These are phyloP conservation scores for Callitettix versicolor DNA, from an alignment of 1,140 invertebrate genomes.

Conservation along the genomic window DNA sequence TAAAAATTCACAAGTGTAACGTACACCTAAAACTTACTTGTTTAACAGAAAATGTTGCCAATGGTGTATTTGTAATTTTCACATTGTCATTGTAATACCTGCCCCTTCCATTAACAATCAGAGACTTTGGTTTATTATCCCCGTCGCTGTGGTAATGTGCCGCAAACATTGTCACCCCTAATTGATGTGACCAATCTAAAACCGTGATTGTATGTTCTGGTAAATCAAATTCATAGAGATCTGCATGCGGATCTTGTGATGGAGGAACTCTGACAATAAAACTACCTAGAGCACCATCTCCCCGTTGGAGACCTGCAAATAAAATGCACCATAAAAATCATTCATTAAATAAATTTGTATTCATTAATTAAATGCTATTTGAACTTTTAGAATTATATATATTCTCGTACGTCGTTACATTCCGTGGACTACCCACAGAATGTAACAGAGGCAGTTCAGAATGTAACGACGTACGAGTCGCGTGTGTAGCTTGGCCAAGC, in stretches of 20 bases:
- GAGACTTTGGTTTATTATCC: conserved; percentile 63
- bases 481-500: too few species aligned
- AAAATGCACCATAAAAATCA: too few species aligned
- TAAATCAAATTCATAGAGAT: conserved; percentile 57
- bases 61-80: conserved; percentile 35
- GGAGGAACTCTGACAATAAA: conserved; percentile 54
- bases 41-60: conserved; percentile 45
- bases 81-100: conserved; percentile 36
- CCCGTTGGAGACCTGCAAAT: conserved; percentile 56
- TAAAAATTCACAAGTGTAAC: too few species aligned
- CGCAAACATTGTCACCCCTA: conserved; percentile 57
- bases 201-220: conserved; percentile 59
- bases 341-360: too few species aligned
- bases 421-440: too few species aligned
- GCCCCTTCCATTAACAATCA: conserved; percentile 69
- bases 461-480: too few species aligned
- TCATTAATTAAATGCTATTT: too few species aligned
- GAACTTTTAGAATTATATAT: too few species aligned
- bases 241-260: conserved; percentile 42
- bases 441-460: too few species aligned
- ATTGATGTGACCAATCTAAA: conserved; percentile 66
- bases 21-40: too few species aligned
- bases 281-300: conserved; percentile 69
- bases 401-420: too few species aligned
- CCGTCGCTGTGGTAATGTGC: conserved; percentile 67